Evolutionary conservation across 2,113 vertebrate species (phyloP).

Genomic region (Odobenus rosmarus): DNA sequence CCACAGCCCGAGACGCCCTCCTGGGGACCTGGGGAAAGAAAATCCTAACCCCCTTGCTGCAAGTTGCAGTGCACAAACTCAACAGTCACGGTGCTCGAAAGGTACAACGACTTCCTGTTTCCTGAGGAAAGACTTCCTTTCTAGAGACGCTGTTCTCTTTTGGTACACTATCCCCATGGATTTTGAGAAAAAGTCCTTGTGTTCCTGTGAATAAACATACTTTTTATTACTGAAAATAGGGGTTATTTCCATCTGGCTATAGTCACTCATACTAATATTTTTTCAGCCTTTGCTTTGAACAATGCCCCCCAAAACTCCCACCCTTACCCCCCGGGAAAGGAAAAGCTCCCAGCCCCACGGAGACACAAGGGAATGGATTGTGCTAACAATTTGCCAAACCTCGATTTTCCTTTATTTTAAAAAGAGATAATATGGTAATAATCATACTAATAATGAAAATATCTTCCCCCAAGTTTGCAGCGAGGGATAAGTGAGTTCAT

Average conservation of each 20-base stretch:
- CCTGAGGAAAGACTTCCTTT: neutral
- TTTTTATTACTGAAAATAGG: neutral
- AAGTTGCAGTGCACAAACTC: accelerated
- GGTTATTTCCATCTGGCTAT: neutral
- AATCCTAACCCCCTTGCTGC: neutral
- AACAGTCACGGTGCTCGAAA: accelerated
- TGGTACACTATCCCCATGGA: neutral
- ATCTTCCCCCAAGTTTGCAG: neutral
- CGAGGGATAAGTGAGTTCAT: accelerated
- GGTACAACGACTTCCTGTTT: neutral
- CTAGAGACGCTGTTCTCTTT: neutral
- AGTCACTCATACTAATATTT: accelerated
- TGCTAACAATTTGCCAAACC: neutral
- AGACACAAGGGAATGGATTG: neutral
- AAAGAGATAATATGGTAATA: neutral
- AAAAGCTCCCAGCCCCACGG: neutral
- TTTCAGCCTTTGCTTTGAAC: neutral
- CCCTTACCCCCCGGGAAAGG: neutral
- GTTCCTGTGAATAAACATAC: neutral
- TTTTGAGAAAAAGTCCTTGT: neutral
- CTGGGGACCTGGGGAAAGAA: neutral
- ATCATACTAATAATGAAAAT: neutral
- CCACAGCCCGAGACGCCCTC: accelerated
- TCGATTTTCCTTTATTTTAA: neutral
- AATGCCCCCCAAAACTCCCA: accelerated